Conservation (phyloP, 2,888 invertebrate species). For the Spialia ferax region DNA sequence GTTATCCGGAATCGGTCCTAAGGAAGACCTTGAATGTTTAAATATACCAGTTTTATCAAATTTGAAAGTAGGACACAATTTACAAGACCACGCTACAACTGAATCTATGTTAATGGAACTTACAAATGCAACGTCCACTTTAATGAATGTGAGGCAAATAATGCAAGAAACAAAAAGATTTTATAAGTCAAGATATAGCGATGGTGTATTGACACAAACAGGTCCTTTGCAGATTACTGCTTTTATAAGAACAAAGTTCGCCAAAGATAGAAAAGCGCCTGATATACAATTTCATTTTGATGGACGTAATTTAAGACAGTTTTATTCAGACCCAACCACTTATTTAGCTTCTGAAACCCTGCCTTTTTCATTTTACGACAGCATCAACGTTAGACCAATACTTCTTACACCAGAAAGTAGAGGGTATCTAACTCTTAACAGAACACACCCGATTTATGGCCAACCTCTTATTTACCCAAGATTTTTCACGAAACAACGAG, state of each 20-base stretch:
- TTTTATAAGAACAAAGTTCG: slow-evolving; percentile 86
- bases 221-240: slow-evolving; percentile 86
- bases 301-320: slow-evolving; percentile 83
- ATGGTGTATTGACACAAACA: slow-evolving; percentile 81
- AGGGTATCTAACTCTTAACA: slow-evolving; percentile 87
- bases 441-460: slow-evolving; percentile 90
- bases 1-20: slow-evolving; percentile 89
- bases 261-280: slow-evolving; percentile 71
- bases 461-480: slow-evolving; percentile 91
- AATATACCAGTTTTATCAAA: slow-evolving; percentile 86
- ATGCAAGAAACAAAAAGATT: slow-evolving; percentile 69
- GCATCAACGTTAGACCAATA: slow-evolving; percentile 87
- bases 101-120: slow-evolving; percentile 83
- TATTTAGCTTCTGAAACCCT: slow-evolving; percentile 73
- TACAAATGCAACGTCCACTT: slow-evolving; percentile 80
- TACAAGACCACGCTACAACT: slow-evolving; percentile 90
- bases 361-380: slow-evolving; percentile 88
- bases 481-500: slow-evolving; percentile 87
- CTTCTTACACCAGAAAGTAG: slow-evolving; percentile 88
- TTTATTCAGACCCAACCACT: slow-evolving; percentile 84
- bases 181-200: slow-evolving; percentile 52
- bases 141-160: slow-evolving; percentile 62
- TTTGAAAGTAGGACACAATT: slow-evolving; percentile 90
- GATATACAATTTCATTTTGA: slow-evolving; percentile 90
- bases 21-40: slow-evolving; percentile 69